Percentiles rank a stretch among this genome's conserved stretches.
phyloP scores from a whole-genome alignment of 2,113 vertebrate genomes.

The Mohoua ochrocephala region DNA sequence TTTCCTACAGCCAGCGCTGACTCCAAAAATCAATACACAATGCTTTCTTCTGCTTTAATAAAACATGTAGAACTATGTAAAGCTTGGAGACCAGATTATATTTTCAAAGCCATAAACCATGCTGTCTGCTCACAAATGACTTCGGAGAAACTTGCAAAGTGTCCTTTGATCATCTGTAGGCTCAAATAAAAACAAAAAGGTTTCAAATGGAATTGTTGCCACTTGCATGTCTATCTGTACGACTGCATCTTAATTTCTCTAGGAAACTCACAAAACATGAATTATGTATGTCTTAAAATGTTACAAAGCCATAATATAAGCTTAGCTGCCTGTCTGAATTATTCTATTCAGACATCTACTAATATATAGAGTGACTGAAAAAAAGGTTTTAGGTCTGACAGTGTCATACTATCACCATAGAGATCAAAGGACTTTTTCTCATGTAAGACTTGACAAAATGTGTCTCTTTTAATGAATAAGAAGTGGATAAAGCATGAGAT shows the following conservation, averaged over 20 bases:
- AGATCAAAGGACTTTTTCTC: neutral
- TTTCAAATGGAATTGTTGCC: conserved; percentile 16
- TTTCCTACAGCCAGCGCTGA: neutral
- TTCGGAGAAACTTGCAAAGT: neutral
- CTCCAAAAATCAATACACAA: neutral
- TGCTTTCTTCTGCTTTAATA: neutral
- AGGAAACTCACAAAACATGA: conserved; percentile 28
- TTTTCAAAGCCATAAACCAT: conserved; percentile 10
- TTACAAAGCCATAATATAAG: conserved; percentile 39
- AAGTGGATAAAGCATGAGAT: neutral
- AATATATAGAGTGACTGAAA: neutral
- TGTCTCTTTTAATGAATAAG: neutral
- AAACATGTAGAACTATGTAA: conserved; percentile 11
- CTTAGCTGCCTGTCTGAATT: conserved; percentile 49
- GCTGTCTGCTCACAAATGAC: neutral
- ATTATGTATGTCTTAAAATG: conserved; percentile 58
- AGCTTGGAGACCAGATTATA: neutral
- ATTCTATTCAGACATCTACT: neutral
- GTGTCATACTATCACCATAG: neutral
- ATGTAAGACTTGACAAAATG: neutral
- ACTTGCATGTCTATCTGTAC: neutral
- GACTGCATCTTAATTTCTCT: neutral
- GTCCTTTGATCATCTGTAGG: conserved; percentile 5
- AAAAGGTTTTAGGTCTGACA: neutral
- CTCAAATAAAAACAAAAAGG: conserved; percentile 22